Conservation (phyloP, 2,113 vertebrate species). For the Lichenostomus cassidix region DNA sequence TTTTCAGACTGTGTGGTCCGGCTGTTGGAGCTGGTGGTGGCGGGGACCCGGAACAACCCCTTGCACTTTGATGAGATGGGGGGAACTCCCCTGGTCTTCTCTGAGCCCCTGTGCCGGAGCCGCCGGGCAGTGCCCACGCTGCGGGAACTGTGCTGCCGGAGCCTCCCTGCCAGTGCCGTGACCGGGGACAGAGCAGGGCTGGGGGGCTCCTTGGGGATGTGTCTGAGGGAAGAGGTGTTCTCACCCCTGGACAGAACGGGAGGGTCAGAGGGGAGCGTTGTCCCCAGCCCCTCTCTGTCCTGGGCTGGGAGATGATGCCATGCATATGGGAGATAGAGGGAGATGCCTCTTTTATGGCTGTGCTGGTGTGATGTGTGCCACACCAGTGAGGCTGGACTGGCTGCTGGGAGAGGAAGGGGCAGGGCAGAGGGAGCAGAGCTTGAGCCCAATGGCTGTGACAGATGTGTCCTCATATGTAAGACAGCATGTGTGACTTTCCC, state of each 20-base stretch:
- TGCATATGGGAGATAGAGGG: fast-evolving
- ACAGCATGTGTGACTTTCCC: background rate
- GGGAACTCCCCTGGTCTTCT: conserved; percentile 59
- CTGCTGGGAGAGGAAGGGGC: background rate
- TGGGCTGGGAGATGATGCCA: background rate
- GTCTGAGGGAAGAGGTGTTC: background rate
- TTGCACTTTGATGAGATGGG: conserved; percentile 67
- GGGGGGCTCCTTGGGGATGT: background rate
- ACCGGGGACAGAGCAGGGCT: background rate
- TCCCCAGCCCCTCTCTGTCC: background rate
- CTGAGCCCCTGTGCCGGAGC: conserved; percentile 61
- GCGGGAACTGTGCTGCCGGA: conserved; percentile 53
- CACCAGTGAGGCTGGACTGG: background rate
- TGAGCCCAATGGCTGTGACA: background rate
- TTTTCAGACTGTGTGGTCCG: conserved; percentile 48
- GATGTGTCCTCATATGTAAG: background rate
- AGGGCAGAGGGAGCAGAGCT: background rate
- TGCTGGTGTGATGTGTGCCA: background rate
- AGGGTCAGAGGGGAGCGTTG: background rate
- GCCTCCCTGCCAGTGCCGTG: background rate
- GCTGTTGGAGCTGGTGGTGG: conserved; percentile 66
- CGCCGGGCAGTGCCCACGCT: conserved; percentile 30
- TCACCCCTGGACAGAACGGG: background rate
- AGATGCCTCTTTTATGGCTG: background rate
- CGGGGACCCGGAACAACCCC: conserved; percentile 37